Evolutionary conservation across 2,888 invertebrate genomes (phyloP).

Genomic region (Ametastegia equiseti): DNA sequence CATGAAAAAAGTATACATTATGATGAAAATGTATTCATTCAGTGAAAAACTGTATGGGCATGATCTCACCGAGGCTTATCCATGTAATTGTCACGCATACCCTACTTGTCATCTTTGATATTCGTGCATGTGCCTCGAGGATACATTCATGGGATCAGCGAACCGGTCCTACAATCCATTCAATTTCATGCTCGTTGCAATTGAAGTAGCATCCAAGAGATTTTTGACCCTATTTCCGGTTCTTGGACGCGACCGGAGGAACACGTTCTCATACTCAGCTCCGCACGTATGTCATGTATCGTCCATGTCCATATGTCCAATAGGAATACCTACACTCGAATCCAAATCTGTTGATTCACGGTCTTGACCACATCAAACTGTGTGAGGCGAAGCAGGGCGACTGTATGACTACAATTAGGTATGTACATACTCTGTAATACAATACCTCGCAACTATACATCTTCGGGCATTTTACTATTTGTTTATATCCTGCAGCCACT

Average conservation of each 20-base stretch:
- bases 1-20: no score
- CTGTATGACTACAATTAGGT: neutral
- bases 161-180: slow-evolving; percentile 6
- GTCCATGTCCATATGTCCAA: neutral
- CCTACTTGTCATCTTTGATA: no score
- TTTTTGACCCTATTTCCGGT: slow-evolving; percentile 35
- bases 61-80: no score
- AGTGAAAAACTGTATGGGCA: no score
- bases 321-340: neutral
- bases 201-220: slow-evolving; percentile 24
- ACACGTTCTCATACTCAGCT: slow-evolving; percentile 30
- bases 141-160: neutral
- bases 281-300: neutral
- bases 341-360: slow-evolving; percentile 17
- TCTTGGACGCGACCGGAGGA: slow-evolving; percentile 20
- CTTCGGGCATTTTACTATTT: no score
- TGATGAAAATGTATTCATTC: no score
- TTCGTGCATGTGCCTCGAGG: no score
- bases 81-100: no score
- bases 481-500: no score
- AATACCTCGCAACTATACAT: neutral
- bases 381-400: neutral
- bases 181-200: slow-evolving; percentile 28
- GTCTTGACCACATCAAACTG: neutral
- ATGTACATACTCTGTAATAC: neutral